Conservation (phyloP, 2,113 vertebrate species). For the Pycnonotus jocosus region DNA sequence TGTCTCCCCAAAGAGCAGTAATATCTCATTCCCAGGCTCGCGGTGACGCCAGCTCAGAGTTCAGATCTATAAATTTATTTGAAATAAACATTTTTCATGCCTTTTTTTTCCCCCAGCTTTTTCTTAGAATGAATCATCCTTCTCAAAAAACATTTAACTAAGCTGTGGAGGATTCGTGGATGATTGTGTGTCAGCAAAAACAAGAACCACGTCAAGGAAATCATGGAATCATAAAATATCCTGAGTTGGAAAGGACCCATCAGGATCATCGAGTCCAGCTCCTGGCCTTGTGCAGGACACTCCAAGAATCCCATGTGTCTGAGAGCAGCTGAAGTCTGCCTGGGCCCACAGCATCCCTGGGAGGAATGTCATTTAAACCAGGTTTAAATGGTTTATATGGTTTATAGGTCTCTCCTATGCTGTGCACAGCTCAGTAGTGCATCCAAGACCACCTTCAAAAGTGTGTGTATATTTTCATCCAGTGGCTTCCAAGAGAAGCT, state of each 20-base stretch:
- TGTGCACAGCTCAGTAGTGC: neutral
- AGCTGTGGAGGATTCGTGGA: neutral
- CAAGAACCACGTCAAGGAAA: neutral
- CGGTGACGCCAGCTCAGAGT: neutral
- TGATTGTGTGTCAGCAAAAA: neutral
- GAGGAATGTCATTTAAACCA: neutral
- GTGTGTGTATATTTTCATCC: neutral
- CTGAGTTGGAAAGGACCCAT: neutral
- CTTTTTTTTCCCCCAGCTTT: neutral
- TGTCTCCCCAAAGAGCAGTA: neutral
- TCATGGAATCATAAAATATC: neutral
- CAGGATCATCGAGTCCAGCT: neutral
- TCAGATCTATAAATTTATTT: conserved; percentile 10
- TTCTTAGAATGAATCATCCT: conserved; percentile 19
- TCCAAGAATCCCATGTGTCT: too few relatives aligned
- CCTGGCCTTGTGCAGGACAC: neutral
- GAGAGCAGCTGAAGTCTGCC: neutral
- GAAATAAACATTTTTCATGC: neutral
- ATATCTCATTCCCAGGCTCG: neutral
- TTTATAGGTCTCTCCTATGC: neutral
- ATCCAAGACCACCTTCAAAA: accelerated
- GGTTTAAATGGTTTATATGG: too few relatives aligned
- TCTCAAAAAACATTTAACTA: neutral
- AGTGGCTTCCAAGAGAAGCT: neutral
- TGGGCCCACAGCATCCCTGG: neutral